phyloP scores from a whole-genome alignment of 2,797 vertebrate genomes.

The Argya squamiceps region DNA sequence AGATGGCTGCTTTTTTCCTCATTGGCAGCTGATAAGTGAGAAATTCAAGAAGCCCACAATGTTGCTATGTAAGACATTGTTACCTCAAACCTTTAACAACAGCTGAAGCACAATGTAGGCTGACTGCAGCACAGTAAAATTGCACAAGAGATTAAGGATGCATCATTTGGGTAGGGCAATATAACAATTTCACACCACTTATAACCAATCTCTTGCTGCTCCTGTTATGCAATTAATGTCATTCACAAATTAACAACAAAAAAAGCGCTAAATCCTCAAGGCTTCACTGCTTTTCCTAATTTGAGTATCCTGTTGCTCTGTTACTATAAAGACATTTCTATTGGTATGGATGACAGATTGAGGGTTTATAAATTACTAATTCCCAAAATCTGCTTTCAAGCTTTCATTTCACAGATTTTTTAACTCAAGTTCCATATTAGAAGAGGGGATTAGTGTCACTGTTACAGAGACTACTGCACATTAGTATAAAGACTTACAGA shows the following conservation, averaged over 20 bases:
- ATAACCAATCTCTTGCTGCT: neutral
- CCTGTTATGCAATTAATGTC: neutral
- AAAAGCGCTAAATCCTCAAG: neutral
- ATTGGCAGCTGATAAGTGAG: neutral
- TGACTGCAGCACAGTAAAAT: neutral
- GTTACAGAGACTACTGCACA: neutral
- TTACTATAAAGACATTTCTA: neutral
- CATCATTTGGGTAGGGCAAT: neutral
- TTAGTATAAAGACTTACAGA: conserved; percentile 26
- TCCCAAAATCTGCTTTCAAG: conserved; percentile 12
- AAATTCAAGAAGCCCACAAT: neutral
- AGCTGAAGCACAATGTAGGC: neutral
- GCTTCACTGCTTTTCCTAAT: neutral
- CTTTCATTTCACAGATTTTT: neutral
- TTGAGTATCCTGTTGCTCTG: neutral
- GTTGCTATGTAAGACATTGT: neutral
- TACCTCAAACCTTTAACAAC: neutral
- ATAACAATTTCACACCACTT: neutral
- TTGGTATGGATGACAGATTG: neutral
- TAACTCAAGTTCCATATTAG: neutral
- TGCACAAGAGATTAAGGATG: neutral
- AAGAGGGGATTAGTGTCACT: conserved; percentile 23
- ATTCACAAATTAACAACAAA: neutral
- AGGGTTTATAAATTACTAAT: neutral
- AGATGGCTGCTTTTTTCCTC: neutral